Conservation (phyloP, 2,797 vertebrate genomes). For the Spinus olivaceus region DNA sequence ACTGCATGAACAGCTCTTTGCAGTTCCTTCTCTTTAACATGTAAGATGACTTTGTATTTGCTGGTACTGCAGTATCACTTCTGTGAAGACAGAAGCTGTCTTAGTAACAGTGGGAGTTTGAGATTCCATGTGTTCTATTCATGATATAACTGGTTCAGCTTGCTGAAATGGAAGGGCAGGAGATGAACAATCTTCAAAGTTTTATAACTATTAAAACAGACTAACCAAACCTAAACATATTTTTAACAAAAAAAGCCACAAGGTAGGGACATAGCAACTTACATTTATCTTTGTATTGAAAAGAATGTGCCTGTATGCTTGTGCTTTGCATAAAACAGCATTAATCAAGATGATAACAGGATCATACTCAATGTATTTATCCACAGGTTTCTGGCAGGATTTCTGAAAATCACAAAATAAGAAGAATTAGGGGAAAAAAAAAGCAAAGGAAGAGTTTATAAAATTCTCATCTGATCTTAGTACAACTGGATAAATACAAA, state of each 20-base stretch:
- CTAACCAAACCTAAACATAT: background rate
- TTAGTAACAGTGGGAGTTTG: background rate
- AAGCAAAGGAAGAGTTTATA: background rate
- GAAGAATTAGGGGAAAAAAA: background rate
- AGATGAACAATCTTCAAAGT: background rate
- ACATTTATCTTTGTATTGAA: conserved; percentile 94
- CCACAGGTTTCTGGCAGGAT: conserved; percentile 94
- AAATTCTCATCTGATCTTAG: background rate
- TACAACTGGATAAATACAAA: background rate
- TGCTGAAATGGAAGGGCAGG: background rate
- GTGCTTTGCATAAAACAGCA: conserved; percentile 93
- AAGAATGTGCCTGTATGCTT: conserved; percentile 94
- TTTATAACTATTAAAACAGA: background rate
- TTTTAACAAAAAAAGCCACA: background rate
- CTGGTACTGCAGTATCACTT: background rate
- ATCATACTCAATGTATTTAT: conserved; percentile 98
- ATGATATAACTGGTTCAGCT: background rate
- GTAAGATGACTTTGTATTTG: background rate
- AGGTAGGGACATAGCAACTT: conserved; percentile 68
- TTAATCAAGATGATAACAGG: conserved; percentile 96
- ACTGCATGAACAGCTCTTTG: background rate
- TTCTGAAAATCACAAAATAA: conserved; percentile 77
- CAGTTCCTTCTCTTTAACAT: background rate
- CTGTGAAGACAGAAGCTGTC: background rate
- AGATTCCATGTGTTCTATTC: background rate